Evolutionary conservation across 2,797 vertebrate species (phyloP).

Genomic region (Eulemur coronatus): DNA sequence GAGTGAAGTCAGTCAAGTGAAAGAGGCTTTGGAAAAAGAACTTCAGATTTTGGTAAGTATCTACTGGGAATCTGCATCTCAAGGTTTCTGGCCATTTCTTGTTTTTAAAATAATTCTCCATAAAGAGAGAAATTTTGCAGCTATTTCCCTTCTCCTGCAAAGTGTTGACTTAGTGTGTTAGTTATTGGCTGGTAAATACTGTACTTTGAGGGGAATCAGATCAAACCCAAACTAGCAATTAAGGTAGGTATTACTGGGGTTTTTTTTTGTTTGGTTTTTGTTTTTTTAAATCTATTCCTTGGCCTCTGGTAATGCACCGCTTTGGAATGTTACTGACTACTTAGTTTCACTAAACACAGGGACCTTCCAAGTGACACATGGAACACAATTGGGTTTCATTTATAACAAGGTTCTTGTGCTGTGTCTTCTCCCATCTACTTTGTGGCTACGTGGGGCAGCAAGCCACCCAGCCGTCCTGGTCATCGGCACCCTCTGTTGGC

Average conservation of each 20-base stretch:
- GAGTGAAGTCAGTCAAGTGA: constrained; percentile 88
- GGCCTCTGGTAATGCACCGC: neutral
- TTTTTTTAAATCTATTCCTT: neutral
- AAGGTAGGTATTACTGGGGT: constrained; percentile 10
- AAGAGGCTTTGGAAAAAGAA: constrained; percentile 89
- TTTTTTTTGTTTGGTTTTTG: neutral
- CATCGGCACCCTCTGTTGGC: neutral
- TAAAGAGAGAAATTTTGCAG: neutral
- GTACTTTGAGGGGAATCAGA: neutral
- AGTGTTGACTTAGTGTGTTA: neutral
- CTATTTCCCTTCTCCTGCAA: neutral
- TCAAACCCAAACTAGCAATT: neutral
- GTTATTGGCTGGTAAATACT: neutral
- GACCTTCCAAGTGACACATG: neutral
- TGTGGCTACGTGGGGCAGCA: neutral
- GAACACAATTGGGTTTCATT: neutral
- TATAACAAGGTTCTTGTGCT: neutral
- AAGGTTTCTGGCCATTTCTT: neutral
- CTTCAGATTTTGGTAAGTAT: constrained; percentile 92
- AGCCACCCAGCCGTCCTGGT: neutral
- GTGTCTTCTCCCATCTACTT: neutral
- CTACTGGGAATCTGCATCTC: neutral
- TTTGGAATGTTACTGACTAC: neutral
- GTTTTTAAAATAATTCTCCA: neutral
- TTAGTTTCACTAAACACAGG: neutral